phyloP scores from a whole-genome alignment of 1,140 invertebrate genomes.

The Macrotrachela quadricornifera region DNA sequence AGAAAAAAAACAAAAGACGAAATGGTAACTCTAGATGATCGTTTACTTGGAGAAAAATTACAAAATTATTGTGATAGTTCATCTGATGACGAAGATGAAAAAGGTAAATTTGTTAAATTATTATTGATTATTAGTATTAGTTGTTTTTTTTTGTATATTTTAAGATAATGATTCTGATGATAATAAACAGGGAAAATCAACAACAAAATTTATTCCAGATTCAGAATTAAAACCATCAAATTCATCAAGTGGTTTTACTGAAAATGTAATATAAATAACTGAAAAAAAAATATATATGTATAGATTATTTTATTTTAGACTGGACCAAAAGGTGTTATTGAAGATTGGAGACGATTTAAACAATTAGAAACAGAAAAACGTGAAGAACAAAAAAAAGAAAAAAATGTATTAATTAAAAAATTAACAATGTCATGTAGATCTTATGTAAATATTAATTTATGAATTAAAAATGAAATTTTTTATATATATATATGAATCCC shows the following conservation, averaged over 20 bases:
- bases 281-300: not conserved
- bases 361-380: too few species aligned
- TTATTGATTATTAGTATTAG: not conserved
- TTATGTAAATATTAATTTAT: constrained; percentile 16
- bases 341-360: constrained; percentile 69
- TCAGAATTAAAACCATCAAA: constrained; percentile 14
- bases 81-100: constrained; percentile 37
- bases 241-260: constrained; percentile 10
- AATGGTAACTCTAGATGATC: constrained; percentile 80
- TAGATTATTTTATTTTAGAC: constrained; percentile 34
- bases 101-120: constrained; percentile 14
- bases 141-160: too few species aligned
- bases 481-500: too few species aligned
- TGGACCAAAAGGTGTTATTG: constrained; percentile 70
- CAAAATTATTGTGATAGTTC: constrained; percentile 88
- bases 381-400: not conserved
- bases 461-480: constrained; percentile 22
- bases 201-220: constrained; percentile 16
- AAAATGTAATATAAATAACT: too few species aligned
- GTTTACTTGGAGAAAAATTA: constrained; percentile 70
- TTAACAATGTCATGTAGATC: constrained; percentile 40
- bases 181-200: not conserved
- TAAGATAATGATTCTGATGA: not conserved
- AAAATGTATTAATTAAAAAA: constrained; percentile 33
- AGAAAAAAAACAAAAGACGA: not conserved